These are phyloP conservation scores for Esox niger DNA, from an alignment of 2,113 vertebrate species.

Conservation along the genomic window DNA sequence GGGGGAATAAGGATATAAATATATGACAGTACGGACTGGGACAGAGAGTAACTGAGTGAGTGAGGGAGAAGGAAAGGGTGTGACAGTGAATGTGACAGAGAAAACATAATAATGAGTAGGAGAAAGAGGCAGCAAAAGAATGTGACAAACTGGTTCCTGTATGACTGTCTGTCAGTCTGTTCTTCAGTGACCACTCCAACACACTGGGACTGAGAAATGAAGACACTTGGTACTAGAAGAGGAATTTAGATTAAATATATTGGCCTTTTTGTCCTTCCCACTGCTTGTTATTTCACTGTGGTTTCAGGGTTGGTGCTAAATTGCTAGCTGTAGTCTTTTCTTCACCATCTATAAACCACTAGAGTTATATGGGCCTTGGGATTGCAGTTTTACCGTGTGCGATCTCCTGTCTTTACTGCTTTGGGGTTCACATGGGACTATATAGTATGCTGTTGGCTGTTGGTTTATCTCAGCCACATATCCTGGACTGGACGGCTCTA, in stretches of 20 bases:
- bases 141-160: neutral
- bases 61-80: too few relatives aligned
- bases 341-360: slow-evolving; percentile 24
- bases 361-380: slow-evolving; percentile 20
- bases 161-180: neutral
- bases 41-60: slow-evolving; percentile 1
- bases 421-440: slow-evolving; percentile 2
- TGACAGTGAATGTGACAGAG: neutral
- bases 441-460: neutral
- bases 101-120: neutral
- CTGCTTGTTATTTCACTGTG: neutral
- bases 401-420: slow-evolving; percentile 18
- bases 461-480: neutral
- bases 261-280: neutral
- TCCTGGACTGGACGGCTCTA: neutral
- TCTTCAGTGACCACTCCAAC: too few relatives aligned
- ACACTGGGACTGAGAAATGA: neutral
- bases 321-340: slow-evolving; percentile 5
- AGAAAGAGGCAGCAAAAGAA: neutral
- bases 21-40: too few relatives aligned
- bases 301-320: slow-evolving; percentile 12
- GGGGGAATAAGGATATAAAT: too few relatives aligned
- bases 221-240: neutral
- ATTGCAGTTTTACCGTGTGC: slow-evolving; percentile 27
- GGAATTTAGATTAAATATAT: too few relatives aligned